Conservation (phyloP, 2,797 vertebrate genomes). For the Naso thynnoides region DNA sequence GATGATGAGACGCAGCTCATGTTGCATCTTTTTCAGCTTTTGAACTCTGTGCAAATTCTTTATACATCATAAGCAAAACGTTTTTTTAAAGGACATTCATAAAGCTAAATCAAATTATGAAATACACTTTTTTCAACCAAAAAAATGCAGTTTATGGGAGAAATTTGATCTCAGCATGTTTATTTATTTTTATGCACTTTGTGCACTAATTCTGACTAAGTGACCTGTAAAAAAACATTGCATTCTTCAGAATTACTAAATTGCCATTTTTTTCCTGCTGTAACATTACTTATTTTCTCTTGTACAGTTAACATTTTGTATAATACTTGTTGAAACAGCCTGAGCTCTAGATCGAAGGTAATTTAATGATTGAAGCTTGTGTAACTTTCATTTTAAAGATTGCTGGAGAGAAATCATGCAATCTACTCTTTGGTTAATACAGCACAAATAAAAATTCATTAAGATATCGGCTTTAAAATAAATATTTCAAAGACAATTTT, state of each 20-base stretch:
- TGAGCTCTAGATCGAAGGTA: neutral
- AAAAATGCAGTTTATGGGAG: too few species aligned
- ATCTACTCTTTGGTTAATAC: neutral
- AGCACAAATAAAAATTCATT: too few species aligned
- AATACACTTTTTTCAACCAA: neutral
- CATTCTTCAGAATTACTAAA: too few species aligned
- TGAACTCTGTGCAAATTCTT: neutral
- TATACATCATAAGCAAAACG: neutral
- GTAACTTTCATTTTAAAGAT: neutral
- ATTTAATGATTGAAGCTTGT: neutral
- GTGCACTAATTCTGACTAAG: too few species aligned
- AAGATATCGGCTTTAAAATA: too few species aligned
- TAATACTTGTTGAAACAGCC: neutral
- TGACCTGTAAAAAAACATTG: too few species aligned
- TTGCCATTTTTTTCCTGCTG: too few species aligned
- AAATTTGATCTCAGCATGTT: too few species aligned
- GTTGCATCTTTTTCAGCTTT: conserved; percentile 16
- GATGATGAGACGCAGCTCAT: conserved; percentile 52
- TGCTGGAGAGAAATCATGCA: neutral
- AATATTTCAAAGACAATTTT: too few species aligned
- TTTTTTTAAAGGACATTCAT: neutral
- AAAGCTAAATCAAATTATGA: neutral
- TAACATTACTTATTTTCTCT: too few species aligned
- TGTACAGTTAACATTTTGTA: neutral
- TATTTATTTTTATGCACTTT: too few species aligned